phyloP scores from a whole-genome alignment of 2,888 invertebrate species.

The Melitaea athalia region DNA sequence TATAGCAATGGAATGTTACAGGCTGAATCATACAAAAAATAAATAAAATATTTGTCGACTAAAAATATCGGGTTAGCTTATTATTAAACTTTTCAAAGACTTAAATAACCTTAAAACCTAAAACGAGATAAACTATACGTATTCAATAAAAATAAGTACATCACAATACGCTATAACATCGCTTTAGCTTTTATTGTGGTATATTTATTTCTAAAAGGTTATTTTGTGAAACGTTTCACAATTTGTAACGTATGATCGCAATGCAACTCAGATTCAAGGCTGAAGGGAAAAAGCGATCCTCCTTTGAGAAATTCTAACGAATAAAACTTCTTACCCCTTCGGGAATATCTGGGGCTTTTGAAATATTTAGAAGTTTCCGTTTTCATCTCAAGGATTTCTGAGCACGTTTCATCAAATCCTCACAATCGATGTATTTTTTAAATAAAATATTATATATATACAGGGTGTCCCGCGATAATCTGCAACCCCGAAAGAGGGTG shows the following conservation, averaged over 20 bases:
- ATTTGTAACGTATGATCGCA: background rate
- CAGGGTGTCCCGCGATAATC: too few species aligned
- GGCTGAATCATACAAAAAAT: too few species aligned
- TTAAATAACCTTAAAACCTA: too few species aligned
- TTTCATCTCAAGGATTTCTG: background rate
- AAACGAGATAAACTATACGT: too few species aligned
- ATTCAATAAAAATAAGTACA: too few species aligned
- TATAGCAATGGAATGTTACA: too few species aligned
- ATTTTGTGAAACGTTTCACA: background rate
- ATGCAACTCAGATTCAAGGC: conserved; percentile 4
- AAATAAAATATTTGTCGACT: too few species aligned
- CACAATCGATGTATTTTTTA: background rate
- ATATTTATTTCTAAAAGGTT: background rate
- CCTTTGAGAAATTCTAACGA: conserved; percentile 20
- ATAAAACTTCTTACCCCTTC: conserved; percentile 17
- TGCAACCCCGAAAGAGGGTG: too few species aligned
- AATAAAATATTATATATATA: background rate
- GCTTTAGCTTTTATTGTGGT: background rate
- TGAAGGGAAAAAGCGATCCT: conserved; percentile 12
- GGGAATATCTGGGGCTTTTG: conserved; percentile 12
- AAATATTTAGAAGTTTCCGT: conserved; percentile 8
- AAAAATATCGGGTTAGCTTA: too few species aligned
- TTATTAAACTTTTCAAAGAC: too few species aligned
- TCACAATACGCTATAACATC: too few species aligned
- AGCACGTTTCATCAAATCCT: conserved; percentile 1